These are phyloP conservation scores for Disparrhopalites patrizii DNA, from an alignment of 2,888 invertebrate genomes.

Conservation along the genomic window DNA sequence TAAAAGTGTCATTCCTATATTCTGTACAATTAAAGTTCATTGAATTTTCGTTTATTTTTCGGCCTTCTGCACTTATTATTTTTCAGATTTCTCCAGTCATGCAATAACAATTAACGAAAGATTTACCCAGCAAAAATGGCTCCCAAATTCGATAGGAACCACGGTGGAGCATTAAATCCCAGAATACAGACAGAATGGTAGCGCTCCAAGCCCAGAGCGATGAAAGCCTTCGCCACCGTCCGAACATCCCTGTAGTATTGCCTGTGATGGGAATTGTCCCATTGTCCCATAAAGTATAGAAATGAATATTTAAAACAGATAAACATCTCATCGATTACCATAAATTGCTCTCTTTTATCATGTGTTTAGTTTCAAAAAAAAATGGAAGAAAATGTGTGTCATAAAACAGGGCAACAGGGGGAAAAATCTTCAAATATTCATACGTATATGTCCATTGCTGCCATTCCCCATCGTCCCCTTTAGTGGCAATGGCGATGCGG, in stretches of 20 bases:
- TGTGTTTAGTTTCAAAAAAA: background rate
- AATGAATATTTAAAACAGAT: background rate
- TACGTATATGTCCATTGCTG: constrained; percentile 51
- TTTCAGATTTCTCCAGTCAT: too few species aligned
- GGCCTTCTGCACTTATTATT: too few species aligned
- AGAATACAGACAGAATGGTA: constrained; percentile 79
- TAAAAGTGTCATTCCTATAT: constrained; percentile 86
- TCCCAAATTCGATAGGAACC: constrained; percentile 79
- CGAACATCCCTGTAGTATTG: constrained; percentile 73
- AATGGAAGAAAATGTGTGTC: background rate
- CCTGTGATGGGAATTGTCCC: too few species aligned
- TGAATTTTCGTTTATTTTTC: background rate
- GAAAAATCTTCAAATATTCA: constrained; percentile 7
- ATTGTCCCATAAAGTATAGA: background rate
- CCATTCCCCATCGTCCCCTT: constrained; percentile 54
- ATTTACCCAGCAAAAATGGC: constrained; percentile 82
- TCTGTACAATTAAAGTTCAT: background rate
- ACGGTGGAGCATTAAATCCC: constrained; percentile 85
- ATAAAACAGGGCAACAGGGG: background rate
- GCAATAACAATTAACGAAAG: background rate
- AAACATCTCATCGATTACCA: too few species aligned
- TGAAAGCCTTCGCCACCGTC: constrained; percentile 75
- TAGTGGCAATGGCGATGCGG: constrained; percentile 63
- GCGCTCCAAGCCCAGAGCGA: constrained; percentile 75
- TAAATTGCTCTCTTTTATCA: too few species aligned